Evolutionary conservation across 2,888 invertebrate species (phyloP).

Genomic region (Caprella mutica): DNA sequence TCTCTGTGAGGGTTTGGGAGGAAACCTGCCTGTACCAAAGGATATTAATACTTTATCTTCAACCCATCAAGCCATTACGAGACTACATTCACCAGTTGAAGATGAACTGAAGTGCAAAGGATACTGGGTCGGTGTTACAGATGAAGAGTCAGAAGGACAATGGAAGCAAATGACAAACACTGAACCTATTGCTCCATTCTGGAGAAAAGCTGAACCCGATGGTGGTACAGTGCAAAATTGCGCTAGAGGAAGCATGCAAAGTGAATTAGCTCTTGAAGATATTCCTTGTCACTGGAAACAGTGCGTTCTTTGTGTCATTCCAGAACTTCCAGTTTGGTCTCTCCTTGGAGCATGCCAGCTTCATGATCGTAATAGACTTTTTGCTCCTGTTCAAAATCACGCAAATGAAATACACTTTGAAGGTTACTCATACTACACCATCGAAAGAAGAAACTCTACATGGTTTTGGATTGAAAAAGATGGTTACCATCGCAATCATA

Average conservation of each 20-base stretch:
- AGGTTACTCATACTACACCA: conserved; percentile 24
- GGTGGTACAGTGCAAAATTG: conserved; percentile 22
- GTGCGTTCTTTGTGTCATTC: conserved; percentile 23
- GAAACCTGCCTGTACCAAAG: conserved; percentile 8
- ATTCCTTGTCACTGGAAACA: conserved; percentile 15
- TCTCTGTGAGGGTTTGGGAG: conserved; percentile 25
- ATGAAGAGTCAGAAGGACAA: conserved; percentile 17
- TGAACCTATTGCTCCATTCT: conserved; percentile 11
- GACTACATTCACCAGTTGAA: background rate
- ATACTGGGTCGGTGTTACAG: conserved; percentile 26
- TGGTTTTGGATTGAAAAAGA: conserved; percentile 21
- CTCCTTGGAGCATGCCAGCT: conserved; percentile 24
- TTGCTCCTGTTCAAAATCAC: conserved; percentile 17
- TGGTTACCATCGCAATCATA: conserved; percentile 14
- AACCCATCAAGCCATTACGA: background rate
- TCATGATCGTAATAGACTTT: conserved; percentile 20
- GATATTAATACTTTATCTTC: background rate
- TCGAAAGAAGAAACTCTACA: conserved; percentile 5
- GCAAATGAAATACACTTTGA: conserved; percentile 15
- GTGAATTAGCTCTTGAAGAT: conserved; percentile 14
- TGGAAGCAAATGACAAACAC: conserved; percentile 16
- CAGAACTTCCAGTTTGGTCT: conserved; percentile 19
- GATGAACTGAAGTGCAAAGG: conserved; percentile 1
- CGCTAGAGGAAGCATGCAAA: conserved; percentile 14
- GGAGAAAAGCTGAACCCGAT: conserved; percentile 24